A percentile compares a stretch with the other conserved stretches of the same genome.
Conservation (phyloP, 2,888 invertebrate genomes). For the Bombylius discolor region DNA sequence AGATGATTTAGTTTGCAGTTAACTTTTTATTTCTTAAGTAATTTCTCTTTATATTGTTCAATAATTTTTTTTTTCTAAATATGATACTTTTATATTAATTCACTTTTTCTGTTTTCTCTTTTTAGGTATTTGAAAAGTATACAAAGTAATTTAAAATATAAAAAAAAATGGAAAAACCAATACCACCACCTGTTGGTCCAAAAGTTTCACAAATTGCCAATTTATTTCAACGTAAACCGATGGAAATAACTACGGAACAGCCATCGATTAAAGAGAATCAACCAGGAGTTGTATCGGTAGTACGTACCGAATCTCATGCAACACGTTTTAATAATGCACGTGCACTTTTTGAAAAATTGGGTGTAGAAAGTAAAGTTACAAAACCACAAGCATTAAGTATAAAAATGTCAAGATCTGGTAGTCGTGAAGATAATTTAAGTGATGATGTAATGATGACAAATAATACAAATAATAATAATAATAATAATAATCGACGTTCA, state of each 20-base stretch:
- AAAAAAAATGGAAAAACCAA: slow-evolving; percentile 48
- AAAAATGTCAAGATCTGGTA: slow-evolving; percentile 32
- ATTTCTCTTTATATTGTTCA: not conserved
- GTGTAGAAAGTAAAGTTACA: slow-evolving; percentile 52
- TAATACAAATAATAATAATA: slow-evolving; percentile 23
- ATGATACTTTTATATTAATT: not conserved
- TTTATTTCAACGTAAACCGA: slow-evolving; percentile 67
- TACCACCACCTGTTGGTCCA: slow-evolving; percentile 47
- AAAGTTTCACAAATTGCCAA: slow-evolving; percentile 87
- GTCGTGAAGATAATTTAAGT: slow-evolving; percentile 35
- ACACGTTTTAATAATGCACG: slow-evolving; percentile 85
- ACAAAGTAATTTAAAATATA: too few species aligned
- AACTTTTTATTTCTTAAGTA: not conserved
- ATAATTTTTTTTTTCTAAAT: not conserved
- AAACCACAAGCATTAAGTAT: slow-evolving; percentile 23
- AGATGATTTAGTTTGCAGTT: too few species aligned
- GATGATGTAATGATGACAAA: slow-evolving; percentile 31
- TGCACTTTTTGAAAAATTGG: slow-evolving; percentile 80
- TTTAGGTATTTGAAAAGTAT: slow-evolving; percentile 5
- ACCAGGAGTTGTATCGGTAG: slow-evolving; percentile 49
- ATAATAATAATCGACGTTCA: slow-evolving; percentile 32
- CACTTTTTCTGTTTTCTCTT: slow-evolving; percentile 1
- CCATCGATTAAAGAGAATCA: slow-evolving; percentile 32
- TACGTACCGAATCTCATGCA: slow-evolving; percentile 76
- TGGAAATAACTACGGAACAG: slow-evolving; percentile 33